Evolutionary conservation across 2,113 vertebrate genomes (phyloP), one percentile per base, ranked within the genome.

Genomic region (Ammodytes dubius): DNA sequence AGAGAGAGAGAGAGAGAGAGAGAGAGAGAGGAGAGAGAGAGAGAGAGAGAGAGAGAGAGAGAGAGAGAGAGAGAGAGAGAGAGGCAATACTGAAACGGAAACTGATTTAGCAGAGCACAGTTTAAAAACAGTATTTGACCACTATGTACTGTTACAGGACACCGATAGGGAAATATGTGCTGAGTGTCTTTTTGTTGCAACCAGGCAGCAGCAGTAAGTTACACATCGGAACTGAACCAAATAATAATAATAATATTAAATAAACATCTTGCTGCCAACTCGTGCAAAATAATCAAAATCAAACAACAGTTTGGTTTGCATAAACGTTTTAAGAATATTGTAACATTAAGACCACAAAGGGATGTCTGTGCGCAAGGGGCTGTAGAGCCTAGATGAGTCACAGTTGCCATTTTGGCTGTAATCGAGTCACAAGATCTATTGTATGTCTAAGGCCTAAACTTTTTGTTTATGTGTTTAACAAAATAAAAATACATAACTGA

Each of bases 91-190:
- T 49, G 6, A 42, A 67, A 79, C 47, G 15, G 59, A 63, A 42
- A 19, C 11, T 40, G 4, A 12, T 10, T 45, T 6, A 3, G 37
- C 11, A 54, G 19, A 68, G 45, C 13, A 53, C 35, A 27, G 35
- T 13, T 17, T 9, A 2, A 65, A 56, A 52, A 70, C 13, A 69
- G 37, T 13, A 43, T 64, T 39, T 9, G 52, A 11, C 13, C 4
- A 2, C 19, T 27, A 27, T 27, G 27, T 27, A 27, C 27, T 27
- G 27, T 27, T 27, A 27, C 27, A 27, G 19, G 61, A n/a, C 46
- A 67, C 40, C 43, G 74, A 83, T 58, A 77, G 77, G 60, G 10
- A 67, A 64, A 45, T 11, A 35, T 46, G 52, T 39, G 56, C 64
- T 19, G 15, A 79, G n/a, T 67, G 56, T 4, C 1, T 17, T 70